Base-by-base conservation (phyloP, 1,140 invertebrate species). In the Meloidogyne floridensis region DNA sequence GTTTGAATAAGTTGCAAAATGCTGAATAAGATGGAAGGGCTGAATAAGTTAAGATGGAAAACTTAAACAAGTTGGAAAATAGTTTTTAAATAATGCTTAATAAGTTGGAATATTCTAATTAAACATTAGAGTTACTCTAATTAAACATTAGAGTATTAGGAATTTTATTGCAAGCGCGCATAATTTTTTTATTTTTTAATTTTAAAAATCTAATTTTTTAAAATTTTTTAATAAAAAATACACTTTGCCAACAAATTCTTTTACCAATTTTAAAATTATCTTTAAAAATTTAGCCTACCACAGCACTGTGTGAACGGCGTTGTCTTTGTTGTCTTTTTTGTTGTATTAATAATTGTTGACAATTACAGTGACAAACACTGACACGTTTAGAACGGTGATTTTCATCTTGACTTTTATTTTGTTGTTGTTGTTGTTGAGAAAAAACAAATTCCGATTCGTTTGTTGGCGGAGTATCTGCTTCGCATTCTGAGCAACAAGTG, bases 401-500 rank as follows among this genome's bases (percentile, higher is more conserved):
- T 74, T n/a, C 72, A 7, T 74, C 72, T 74, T 47, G 5, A 6
- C 32, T 2, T 32, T 32, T 32, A 32, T 32, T 32, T 32, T 54
- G 72, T 9, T 13, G 9, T 74, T 54, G 18, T 54, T 74, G 72
- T 74, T 54, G 18, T 51, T n/a, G n/a, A 15, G 70, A 32, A 59
- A 69, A 75, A 47, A 79, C 75, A 71, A 85, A 86, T 56, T 65
- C 71, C 8, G 43, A 76, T 42, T 42, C 75, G 43, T 78, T 85
- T 54, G 70, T 81, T 72, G 72, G 42, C 53, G 84, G 80, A n/a
- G 65, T 72, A 42, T 87, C 86, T 59, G 82, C 42, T 42, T 65
- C 69, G 4, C 42, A 53, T 54, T 82, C 69, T 10, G 82, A 82
- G 53, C 74, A 86, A 32, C 69, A 76, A 42, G 83, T 73, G 56